Evolutionary conservation across 2,888 invertebrate genomes (phyloP).

Genomic region (Itoplectis maculator): DNA sequence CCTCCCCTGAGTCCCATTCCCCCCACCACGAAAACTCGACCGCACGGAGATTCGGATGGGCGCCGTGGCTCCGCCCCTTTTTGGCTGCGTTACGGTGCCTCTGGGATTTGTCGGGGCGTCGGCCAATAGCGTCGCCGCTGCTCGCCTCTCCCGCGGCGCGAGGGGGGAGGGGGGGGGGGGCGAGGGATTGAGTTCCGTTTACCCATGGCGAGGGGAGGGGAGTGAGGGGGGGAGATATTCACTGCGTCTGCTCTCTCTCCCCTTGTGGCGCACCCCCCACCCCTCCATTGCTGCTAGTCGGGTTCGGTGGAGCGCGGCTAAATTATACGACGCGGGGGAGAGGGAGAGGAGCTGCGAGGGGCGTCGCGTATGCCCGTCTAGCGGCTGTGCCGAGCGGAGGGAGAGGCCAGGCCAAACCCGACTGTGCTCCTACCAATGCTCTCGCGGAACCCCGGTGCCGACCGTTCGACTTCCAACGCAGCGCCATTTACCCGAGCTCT

Average conservation of each 20-base stretch:
- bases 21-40: too few relatives aligned
- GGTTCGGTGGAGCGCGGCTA: neutral
- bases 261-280: slow-evolving; percentile 10
- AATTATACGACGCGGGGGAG: slow-evolving; percentile 33
- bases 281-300: too few relatives aligned
- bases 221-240: slow-evolving; percentile 23
- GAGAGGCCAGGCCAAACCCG: slow-evolving; percentile 67
- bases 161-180: neutral
- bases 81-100: slow-evolving; percentile 77
- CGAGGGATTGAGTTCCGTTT: too few relatives aligned
- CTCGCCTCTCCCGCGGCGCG: neutral
- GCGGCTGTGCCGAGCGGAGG: slow-evolving; percentile 56
- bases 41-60: slow-evolving; percentile 35
- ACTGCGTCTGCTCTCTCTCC: neutral
- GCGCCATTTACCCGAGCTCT: slow-evolving; percentile 66
- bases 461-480: slow-evolving; percentile 70
- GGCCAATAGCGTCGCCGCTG: slow-evolving; percentile 75
- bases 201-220: slow-evolving; percentile 20
- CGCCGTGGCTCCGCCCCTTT: slow-evolving; percentile 77
- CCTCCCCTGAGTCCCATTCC: too few relatives aligned
- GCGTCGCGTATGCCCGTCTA: slow-evolving; percentile 76
- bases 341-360: slow-evolving; percentile 74
- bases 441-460: slow-evolving; percentile 76
- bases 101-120: slow-evolving; percentile 82
- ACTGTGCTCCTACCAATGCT: slow-evolving; percentile 77